Evolutionary conservation across 2,113 vertebrate genomes (phyloP).

Genomic region (Chelonoidis abingdonii): DNA sequence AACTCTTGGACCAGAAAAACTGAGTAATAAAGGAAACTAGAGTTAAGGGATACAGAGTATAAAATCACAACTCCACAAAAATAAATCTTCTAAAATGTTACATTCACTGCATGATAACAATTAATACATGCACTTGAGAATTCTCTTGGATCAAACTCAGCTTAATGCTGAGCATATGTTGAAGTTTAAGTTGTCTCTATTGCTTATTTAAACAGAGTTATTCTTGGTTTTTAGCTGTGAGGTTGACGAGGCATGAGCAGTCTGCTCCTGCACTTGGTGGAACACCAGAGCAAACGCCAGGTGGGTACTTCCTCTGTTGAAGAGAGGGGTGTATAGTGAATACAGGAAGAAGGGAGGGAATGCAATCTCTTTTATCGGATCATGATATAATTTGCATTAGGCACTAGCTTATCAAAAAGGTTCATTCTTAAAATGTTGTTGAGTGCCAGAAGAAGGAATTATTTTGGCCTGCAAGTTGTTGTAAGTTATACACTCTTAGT

Average conservation of each 20-base stretch:
- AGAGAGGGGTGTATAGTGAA: slow-evolving; percentile 38
- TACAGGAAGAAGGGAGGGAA: slow-evolving; percentile 31
- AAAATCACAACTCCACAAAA: slow-evolving; percentile 11
- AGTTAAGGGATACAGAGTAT: not conserved
- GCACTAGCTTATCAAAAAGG: not conserved
- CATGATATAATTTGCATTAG: not conserved
- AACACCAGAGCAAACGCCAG: slow-evolving; percentile 84
- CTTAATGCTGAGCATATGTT: slow-evolving; percentile 53
- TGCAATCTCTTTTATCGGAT: slow-evolving; percentile 54
- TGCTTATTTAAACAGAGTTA: slow-evolving; percentile 77
- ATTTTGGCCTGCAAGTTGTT: not conserved
- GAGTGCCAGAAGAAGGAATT: not conserved
- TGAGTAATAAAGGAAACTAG: slow-evolving; percentile 1
- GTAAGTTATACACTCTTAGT: not conserved
- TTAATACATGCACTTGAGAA: slow-evolving; percentile 37
- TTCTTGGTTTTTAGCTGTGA: slow-evolving; percentile 87
- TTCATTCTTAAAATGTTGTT: slow-evolving; percentile 4
- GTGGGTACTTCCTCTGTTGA: slow-evolving; percentile 73
- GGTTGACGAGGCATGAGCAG: slow-evolving; percentile 96
- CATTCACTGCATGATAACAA: not conserved
- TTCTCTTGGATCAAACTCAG: not conserved
- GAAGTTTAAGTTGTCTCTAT: slow-evolving; percentile 57
- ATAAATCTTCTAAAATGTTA: not conserved
- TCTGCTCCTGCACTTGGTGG: slow-evolving; percentile 94
- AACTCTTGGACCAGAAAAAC: slow-evolving; percentile 23